Evolutionary conservation across 2,113 vertebrate genomes (phyloP).

Genomic region (Callionymus lyra): DNA sequence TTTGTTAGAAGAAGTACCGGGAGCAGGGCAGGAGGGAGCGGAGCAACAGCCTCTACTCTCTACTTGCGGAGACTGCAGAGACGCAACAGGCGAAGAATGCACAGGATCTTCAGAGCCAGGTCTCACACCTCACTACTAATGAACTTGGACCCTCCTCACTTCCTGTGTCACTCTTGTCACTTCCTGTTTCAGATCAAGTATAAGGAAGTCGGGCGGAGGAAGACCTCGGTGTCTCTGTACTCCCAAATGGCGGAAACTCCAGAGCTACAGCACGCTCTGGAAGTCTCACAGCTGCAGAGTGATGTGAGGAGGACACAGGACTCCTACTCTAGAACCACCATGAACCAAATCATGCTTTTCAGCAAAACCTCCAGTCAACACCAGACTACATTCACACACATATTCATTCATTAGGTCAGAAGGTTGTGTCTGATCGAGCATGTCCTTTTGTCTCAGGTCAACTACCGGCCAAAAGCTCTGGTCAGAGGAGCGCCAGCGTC

Average conservation of each 20-base stretch:
- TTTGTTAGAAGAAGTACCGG: constrained; percentile 55
- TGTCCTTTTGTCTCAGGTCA: constrained; percentile 32
- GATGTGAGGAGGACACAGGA: too few species aligned
- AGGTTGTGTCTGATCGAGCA: not conserved
- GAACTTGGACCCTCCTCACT: not conserved
- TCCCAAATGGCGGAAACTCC: constrained; percentile 81
- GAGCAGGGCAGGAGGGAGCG: constrained; percentile 47
- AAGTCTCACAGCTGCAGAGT: constrained; percentile 78
- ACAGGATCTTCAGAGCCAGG: constrained; percentile 50
- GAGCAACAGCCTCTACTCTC: constrained; percentile 49
- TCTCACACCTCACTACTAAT: not conserved
- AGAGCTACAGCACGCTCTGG: constrained; percentile 78
- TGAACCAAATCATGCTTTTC: not conserved
- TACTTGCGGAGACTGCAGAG: constrained; percentile 49
- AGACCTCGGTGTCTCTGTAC: constrained; percentile 74
- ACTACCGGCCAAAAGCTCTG: constrained; percentile 33
- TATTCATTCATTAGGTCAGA: fast-evolving
- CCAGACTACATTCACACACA: too few species aligned
- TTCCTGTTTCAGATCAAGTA: constrained; percentile 53
- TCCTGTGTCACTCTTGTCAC: not conserved
- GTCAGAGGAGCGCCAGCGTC: constrained; percentile 35
- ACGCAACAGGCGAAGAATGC: constrained; percentile 42
- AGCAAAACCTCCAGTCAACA: too few species aligned
- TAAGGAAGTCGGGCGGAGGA: constrained; percentile 72
- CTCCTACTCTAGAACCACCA: too few species aligned